Conservation (phyloP, 2,888 invertebrate genomes). For the Ormia ochracea region DNA sequence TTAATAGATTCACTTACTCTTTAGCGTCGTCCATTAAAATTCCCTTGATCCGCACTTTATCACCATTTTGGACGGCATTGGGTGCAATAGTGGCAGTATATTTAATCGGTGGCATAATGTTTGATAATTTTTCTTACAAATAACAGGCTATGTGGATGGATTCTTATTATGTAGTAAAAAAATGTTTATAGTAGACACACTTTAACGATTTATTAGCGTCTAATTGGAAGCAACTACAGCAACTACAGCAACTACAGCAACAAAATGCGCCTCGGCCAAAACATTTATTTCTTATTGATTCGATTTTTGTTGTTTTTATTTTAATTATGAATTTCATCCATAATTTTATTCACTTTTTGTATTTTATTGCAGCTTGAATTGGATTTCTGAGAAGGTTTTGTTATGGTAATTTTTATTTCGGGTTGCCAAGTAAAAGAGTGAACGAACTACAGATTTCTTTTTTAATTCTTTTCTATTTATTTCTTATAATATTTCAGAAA, state of each 20-base stretch:
- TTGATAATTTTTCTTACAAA: not conserved
- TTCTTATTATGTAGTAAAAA: not conserved
- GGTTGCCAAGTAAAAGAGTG: slow-evolving; percentile 26
- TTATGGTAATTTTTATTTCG: slow-evolving; percentile 33
- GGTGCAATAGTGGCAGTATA: slow-evolving; percentile 64
- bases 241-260: not conserved
- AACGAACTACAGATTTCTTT: not conserved
- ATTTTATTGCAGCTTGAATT: not conserved
- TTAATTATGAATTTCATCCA: slow-evolving; percentile 26
- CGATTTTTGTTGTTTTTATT: not conserved
- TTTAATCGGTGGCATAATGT: slow-evolving; percentile 50
- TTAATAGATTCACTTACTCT: slow-evolving; percentile 67
- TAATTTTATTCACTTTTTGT: not conserved
- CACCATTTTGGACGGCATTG: slow-evolving; percentile 65
- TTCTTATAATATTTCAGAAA: not conserved
- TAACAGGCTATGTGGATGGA: not conserved
- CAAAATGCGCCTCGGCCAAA: not conserved
- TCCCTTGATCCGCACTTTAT: slow-evolving; percentile 71
- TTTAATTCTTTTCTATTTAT: not conserved
- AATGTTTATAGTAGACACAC: slow-evolving; percentile 11
- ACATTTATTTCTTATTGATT: slow-evolving; percentile 1
- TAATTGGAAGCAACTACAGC: slow-evolving; percentile 8
- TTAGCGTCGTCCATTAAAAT: slow-evolving; percentile 68
- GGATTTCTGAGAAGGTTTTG: slow-evolving; percentile 8
- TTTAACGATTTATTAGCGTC: not conserved